These are phyloP conservation scores for Diplodus puntazzo DNA, from an alignment of 2,797 vertebrate species.

Conservation along the genomic window DNA sequence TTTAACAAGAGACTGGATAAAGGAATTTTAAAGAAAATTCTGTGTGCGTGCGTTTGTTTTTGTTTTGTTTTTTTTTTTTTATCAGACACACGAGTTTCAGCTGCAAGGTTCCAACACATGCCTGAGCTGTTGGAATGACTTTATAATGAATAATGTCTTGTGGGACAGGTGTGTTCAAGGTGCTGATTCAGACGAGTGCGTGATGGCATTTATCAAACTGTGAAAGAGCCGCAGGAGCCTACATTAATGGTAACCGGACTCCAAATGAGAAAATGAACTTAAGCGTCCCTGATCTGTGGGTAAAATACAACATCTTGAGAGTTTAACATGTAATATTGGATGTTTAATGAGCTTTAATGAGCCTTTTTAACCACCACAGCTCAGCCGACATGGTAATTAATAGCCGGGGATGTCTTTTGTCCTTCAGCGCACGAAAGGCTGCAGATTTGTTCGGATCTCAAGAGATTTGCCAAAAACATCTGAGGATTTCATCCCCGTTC, in stretches of 20 bases:
- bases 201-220: not conserved
- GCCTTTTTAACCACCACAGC: not conserved
- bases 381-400: not conserved
- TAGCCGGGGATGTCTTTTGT: constrained; percentile 2
- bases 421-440: constrained; percentile 15
- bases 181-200: not conserved
- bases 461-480: constrained; percentile 8
- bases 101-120: constrained; percentile 5
- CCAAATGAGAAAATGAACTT: not conserved
- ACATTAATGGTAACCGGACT: not conserved
- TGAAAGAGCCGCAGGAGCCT: not conserved
- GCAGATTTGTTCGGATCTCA: constrained; percentile 1
- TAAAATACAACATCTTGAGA: not conserved
- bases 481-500: not conserved
- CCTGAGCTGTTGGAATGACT: constrained; percentile 10
- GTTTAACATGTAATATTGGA: too few species aligned
- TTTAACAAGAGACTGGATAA: constrained; percentile 41
- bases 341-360: too few species aligned
- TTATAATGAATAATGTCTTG: not conserved
- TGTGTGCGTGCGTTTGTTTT: constrained; percentile 40
- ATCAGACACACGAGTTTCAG: not conserved
- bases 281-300: not conserved
- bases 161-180: constrained; percentile 1
- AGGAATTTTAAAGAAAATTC: constrained; percentile 14
- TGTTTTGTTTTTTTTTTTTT: not conserved